Percentiles rank a stretch among this genome's conserved stretches.
phyloP scores from a whole-genome alignment of 2,888 invertebrate genomes.

The Lithosia quadra region DNA sequence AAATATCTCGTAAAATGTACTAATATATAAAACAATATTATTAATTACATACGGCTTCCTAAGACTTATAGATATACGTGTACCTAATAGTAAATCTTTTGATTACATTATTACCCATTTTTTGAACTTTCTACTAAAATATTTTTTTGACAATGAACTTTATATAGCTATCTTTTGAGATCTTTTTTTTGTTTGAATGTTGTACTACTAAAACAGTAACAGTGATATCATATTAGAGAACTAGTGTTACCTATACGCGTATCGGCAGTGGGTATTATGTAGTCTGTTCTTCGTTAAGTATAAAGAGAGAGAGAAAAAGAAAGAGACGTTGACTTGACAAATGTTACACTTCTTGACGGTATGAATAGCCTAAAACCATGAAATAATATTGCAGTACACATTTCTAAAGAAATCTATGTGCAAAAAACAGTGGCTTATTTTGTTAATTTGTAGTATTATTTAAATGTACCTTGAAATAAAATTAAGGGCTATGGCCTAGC shows the following conservation, averaged over 20 bases:
- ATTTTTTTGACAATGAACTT: background rate
- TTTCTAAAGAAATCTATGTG: background rate
- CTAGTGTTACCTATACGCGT: background rate
- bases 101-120: background rate
- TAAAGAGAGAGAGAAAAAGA: too few species aligned
- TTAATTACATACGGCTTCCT: slow-evolving; percentile 31
- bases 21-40: background rate
- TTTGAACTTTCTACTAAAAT: background rate
- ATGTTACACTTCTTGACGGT: too few species aligned
- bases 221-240: background rate
- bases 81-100: slow-evolving; percentile 29
- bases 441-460: background rate
- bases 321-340: too few species aligned
- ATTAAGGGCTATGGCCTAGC: background rate
- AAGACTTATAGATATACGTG: slow-evolving; percentile 52
- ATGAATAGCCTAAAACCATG: too few species aligned
- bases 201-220: background rate
- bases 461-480: background rate
- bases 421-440: background rate
- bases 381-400: background rate
- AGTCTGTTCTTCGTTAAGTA: background rate
- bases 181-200: background rate
- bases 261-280: background rate
- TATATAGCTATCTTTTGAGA: background rate
- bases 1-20: slow-evolving; percentile 19